Base-by-base conservation (phyloP, 2,888 invertebrate genomes). In the Ichneumon xanthorius region DNA sequence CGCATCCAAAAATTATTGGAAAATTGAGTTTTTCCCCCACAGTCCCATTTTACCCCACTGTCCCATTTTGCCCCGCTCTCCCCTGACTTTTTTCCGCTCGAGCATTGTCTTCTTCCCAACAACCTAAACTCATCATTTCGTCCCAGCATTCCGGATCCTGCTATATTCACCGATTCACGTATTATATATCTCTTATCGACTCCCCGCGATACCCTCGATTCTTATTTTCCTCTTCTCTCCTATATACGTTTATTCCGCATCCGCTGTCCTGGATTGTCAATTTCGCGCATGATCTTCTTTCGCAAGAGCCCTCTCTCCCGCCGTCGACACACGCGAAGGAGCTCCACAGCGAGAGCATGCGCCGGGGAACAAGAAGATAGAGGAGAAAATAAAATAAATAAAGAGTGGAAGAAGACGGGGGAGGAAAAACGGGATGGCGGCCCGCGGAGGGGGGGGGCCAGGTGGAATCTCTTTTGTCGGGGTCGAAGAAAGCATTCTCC, bases 211-310 rank as follows among this genome's bases (percentile, higher is more conserved):
- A 14, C 16, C 33, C 30, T 33, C 63, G n/a, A 58, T 45, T 22
- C 40, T 45, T 37, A n/a, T 67, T 61, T 68, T 63, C 55, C n/a
- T 72, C 61, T 61, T 37, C 48, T 63, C 40, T 50, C 33, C 37
- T 55, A 50, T 16, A 65, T 50, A 65, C 58, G 80, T 71, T 84
- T 85, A 84, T 86, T 82, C 82, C 82, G 73, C 86, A 73, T 82
- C 86, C 82, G 78, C 85, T 86, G 55, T 82, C 73, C 55, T 48
- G 63, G 63, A 82, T 85, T 86, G 86, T 86, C 86, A 86, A 86
- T 86, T 86, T 86, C 77, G 82, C 71, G 82, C 84, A 79, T 85
- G 80, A 86, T 85, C 85, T 68, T 82, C 55, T 22, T 63, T 53
- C 70, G 48, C 45, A 26, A 70, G 58, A 61, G 65, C 72, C 45